Base-by-base conservation (phyloP, 1,140 invertebrate species). In the Ridgeia piscesae region DNA sequence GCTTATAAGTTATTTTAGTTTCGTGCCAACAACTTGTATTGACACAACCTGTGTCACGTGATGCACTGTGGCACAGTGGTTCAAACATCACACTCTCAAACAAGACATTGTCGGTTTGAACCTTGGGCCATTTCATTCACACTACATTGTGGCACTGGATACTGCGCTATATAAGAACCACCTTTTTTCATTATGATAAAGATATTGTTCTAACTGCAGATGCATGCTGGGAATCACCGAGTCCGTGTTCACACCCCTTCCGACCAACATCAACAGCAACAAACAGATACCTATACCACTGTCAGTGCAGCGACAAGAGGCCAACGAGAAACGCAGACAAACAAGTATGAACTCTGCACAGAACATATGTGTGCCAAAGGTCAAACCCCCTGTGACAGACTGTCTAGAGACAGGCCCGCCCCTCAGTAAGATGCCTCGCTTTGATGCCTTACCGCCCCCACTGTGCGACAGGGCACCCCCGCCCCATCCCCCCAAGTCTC, bases 161-260 rank as follows among this genome's bases (percentile, higher is more conserved):
- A 42, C 11, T 11, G 42, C 11, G 42, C 42, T 42, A 42, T 42
- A 42, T 42, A 42, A 42, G 42, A 42, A 42, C 42, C 4, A 6
- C 4, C 42, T 11, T 42, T 42, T 42, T 42, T 42, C 42, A 6
- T 90, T 90, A 90, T 90, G 31, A 27, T 33, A 90, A 34, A 77
- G 2, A 21, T 9, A 77, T 21, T 90, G 34, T 33, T 90, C 34
- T 33, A 2, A 17, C n/a, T 33, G 2, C 91, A 91, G 91, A 34
- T 48, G 95, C 11, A 95, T 96, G 92, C 96, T 95, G 94, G 95
- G 95, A 31, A 93, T 93, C 21, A 95, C 95, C 9, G 95, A 95
- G 92, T 94, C 92, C 33, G 94, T 95, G n/a, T 95, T 95, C 92
- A 93, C 92, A 33, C 93, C 94, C 21, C 95, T 94, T 91, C 93